phyloP scores from a whole-genome alignment of 2,113 vertebrate species.

The Lipophrys pholis region DNA sequence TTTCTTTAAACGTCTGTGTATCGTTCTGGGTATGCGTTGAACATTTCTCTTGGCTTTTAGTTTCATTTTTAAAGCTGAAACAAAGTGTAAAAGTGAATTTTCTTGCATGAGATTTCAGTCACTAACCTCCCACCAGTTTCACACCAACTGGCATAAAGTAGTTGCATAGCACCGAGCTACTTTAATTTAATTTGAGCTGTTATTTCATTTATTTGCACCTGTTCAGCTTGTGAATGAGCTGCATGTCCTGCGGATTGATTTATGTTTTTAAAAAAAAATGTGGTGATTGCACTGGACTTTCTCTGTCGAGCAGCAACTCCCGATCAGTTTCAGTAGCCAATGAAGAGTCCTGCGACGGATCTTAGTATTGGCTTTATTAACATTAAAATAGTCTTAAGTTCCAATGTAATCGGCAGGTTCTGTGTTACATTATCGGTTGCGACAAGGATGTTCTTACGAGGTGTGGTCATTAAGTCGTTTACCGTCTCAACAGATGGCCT shows the following conservation, averaged over 20 bases:
- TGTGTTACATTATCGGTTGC: neutral
- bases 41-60: neutral
- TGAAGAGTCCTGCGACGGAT: too few species aligned
- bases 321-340: too few species aligned
- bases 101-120: constrained; percentile 36
- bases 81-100: constrained; percentile 28
- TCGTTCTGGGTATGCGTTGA: constrained; percentile 21
- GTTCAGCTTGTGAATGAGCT: neutral
- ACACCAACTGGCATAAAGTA: neutral
- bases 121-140: too few species aligned
- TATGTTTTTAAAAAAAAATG: neutral
- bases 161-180: neutral
- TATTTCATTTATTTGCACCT: constrained; percentile 10
- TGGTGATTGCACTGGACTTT: constrained; percentile 37
- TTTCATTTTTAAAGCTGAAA: neutral
- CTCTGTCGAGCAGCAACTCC: neutral
- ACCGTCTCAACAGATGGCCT: neutral
- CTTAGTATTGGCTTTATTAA: too few species aligned
- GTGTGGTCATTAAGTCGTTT: neutral
- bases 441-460: neutral
- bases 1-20: constrained; percentile 13
- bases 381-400: too few species aligned
- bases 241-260: constrained; percentile 15
- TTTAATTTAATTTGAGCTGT: too few species aligned
- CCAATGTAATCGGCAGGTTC: too few species aligned